Evolutionary conservation across 2,113 vertebrate species (phyloP), one percentile per base, ranked within the genome.

Genomic region (Chinchilla lanigera): DNA sequence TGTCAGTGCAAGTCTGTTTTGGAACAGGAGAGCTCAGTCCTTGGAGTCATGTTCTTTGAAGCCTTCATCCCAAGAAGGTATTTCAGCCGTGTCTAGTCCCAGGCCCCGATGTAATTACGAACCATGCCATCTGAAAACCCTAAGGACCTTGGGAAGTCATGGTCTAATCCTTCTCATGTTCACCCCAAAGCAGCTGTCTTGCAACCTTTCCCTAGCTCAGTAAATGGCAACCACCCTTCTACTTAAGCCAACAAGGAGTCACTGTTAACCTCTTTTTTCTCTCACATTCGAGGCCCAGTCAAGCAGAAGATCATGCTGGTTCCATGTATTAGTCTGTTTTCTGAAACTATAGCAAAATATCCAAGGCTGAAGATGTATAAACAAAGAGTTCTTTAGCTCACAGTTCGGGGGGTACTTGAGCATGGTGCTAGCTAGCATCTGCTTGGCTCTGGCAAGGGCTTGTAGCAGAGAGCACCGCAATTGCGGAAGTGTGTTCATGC

Each of bases 281-380:
- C 50, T 63, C 38, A 84, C 26, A 54, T 26, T 4, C 35, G 65
- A 14, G 22, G 67, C 80, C 24, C 50, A 87, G 5, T 61, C 82
- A 44, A 35, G 35, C 5, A 80, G 60, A 82, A 94, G 97, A 95
- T 71, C 63, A 30, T 73, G 13, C 89, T 86, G 35, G 38, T 73
- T 81, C 44, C 9, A 44, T 28, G 13, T 80, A 44, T 78, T 65
- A 54, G 58, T 78, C 83, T 58, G 33, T 61, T 82, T 71, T 83
- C 41, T 73, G 58, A 89, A 30, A 30, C 41, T 69, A 26, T 35
- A 52, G 35, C 22, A n/a, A 44, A 61, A 50, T 78, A 16, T 30
- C 71, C 3, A 30, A 67, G 44, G 61, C 44, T 67, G 6, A 22
- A 16, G 17, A n/a, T 84, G 2, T 63, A 26, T 52, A 52, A 86